Conservation (phyloP, 2,113 vertebrate genomes). For the Larimichthys crocea region DNA sequence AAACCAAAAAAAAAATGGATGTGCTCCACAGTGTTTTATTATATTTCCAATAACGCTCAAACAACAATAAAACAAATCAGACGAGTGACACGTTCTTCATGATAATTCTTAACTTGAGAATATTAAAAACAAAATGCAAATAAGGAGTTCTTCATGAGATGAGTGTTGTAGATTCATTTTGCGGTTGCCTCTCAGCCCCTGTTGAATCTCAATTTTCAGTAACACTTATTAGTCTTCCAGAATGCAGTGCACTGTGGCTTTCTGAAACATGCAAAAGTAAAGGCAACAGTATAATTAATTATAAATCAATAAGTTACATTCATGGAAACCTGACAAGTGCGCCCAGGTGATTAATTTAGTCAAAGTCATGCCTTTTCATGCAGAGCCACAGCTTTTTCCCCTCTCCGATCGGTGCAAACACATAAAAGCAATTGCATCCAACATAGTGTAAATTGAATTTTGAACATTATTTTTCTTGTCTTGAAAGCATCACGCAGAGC, state of each 20-base stretch:
- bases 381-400: not conserved
- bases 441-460: slow-evolving; percentile 20
- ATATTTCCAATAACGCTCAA: slow-evolving; percentile 44
- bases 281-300: slow-evolving; percentile 26
- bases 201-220: slow-evolving; percentile 63
- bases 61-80: slow-evolving; percentile 47
- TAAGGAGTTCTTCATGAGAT: slow-evolving; percentile 44
- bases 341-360: slow-evolving; percentile 22
- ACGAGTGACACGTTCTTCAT: slow-evolving; percentile 36
- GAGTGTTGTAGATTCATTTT: slow-evolving; percentile 57
- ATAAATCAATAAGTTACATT: slow-evolving; percentile 18
- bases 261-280: slow-evolving; percentile 32
- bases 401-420: slow-evolving; percentile 3
- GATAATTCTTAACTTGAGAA: slow-evolving; percentile 42
- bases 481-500: slow-evolving; percentile 6
- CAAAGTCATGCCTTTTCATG: not conserved
- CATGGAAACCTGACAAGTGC: slow-evolving; percentile 31
- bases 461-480: not conserved
- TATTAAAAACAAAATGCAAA: slow-evolving; percentile 59
- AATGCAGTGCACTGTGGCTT: slow-evolving; percentile 17
- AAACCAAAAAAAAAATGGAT: slow-evolving; percentile 9
- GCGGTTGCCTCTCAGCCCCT: slow-evolving; percentile 35
- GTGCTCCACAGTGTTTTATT: slow-evolving; percentile 16
- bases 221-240: slow-evolving; percentile 30
- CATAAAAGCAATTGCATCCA: slow-evolving; percentile 24